Conservation (phyloP, 1,140 invertebrate species). For the Drosophila sproati region DNA sequence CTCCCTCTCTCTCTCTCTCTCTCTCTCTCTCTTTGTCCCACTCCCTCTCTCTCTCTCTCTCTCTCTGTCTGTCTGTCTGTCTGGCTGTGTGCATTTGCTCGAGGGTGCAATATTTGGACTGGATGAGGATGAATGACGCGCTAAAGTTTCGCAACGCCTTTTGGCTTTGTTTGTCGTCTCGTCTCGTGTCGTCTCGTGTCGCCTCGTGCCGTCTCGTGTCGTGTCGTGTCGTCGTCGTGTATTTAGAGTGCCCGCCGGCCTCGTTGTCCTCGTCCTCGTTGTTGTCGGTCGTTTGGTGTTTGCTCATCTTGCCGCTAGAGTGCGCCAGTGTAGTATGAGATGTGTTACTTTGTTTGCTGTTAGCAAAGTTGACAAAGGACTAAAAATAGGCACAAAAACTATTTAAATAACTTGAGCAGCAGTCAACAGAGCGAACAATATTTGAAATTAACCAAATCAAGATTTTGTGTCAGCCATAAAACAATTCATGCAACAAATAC, state of each 20-base stretch:
- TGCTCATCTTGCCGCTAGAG: constrained; percentile 50
- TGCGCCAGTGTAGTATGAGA: constrained; percentile 34
- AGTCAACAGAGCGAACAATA: not conserved
- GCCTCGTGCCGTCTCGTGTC: constrained; percentile 40
- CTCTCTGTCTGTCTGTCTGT: constrained; percentile 28
- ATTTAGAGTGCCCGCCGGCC: constrained; percentile 53
- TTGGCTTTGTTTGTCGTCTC: constrained; percentile 75
- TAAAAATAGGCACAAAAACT: constrained; percentile 25
- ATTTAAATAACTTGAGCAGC: not conserved
- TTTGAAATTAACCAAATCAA: not conserved
- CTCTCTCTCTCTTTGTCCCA: constrained; percentile 14
- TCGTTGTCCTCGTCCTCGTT: constrained; percentile 12
- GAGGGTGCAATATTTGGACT: constrained; percentile 79
- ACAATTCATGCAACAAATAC: too few species aligned
- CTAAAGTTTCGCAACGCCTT: constrained; percentile 80
- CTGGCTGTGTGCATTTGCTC: constrained; percentile 61
- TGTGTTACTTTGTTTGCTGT: constrained; percentile 15
- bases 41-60: constrained; percentile 4
- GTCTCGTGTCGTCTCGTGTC: constrained; percentile 34
- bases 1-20: constrained; percentile 16
- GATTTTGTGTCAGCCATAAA: too few species aligned
- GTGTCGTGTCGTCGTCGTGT: constrained; percentile 25
- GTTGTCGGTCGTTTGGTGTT: constrained; percentile 29
- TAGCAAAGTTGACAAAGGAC: constrained; percentile 24
- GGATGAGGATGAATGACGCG: constrained; percentile 76